Percentiles rank a stretch among this genome's conserved stretches.
Conservation (phyloP, 2,113 vertebrate species). For the Calyptommatus sinebrachiatus region DNA sequence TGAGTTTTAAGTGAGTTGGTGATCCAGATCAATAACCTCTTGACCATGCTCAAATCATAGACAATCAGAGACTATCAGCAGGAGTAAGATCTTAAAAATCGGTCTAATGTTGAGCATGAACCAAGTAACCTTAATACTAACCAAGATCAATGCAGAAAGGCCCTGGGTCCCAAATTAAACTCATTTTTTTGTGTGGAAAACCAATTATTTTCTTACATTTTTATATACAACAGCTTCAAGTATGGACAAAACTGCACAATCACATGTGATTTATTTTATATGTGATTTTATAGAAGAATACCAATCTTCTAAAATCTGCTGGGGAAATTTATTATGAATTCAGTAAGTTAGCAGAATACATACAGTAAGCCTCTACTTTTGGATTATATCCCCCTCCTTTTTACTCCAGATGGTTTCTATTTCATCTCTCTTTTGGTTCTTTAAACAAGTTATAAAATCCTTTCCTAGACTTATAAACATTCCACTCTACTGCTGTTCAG, state of each 20-base stretch:
- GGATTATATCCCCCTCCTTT: neutral
- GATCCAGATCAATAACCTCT: too few species aligned
- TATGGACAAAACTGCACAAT: neutral
- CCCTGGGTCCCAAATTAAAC: too few species aligned
- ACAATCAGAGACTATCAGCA: too few species aligned
- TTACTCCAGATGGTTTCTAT: conserved; percentile 1
- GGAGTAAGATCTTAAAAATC: too few species aligned
- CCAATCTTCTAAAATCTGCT: neutral
- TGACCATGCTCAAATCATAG: too few species aligned
- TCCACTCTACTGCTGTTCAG: neutral
- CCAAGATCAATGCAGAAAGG: too few species aligned
- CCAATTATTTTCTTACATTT: too few species aligned
- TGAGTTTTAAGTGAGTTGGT: too few species aligned
- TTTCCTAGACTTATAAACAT: conserved; percentile 10
- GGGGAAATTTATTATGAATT: neutral
- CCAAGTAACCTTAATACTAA: too few species aligned
- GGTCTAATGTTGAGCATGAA: too few species aligned
- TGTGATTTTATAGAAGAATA: neutral
- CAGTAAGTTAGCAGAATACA: neutral
- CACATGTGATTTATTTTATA: neutral
- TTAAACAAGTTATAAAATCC: neutral
- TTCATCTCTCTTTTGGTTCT: conserved; percentile 8
- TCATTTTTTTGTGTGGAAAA: too few species aligned
- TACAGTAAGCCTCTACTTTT: conserved; percentile 4
- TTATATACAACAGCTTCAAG: neutral